Evolutionary conservation across 1,140 invertebrate genomes (phyloP).

Genomic region (Steinernema feltiae): DNA sequence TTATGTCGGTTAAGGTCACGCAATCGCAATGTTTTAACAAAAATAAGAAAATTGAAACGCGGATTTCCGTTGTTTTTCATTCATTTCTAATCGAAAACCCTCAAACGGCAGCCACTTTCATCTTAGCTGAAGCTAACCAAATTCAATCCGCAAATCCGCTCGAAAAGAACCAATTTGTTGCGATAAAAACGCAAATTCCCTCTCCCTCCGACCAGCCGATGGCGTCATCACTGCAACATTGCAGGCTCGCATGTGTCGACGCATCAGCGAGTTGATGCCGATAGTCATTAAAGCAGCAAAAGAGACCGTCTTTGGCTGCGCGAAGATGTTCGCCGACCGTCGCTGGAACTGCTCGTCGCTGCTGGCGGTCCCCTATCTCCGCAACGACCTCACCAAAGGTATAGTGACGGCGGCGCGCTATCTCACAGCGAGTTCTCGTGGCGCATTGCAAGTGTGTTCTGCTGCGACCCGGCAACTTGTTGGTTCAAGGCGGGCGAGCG

Average conservation of each 20-base stretch:
- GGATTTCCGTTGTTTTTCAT: too few relatives aligned
- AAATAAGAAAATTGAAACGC: not conserved
- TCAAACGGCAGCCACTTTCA: too few relatives aligned
- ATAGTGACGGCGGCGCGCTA: not conserved
- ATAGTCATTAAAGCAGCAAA: constrained; percentile 69
- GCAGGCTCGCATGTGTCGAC: constrained; percentile 70
- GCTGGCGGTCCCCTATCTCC: constrained; percentile 70
- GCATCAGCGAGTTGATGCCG: constrained; percentile 73
- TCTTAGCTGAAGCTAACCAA: too few relatives aligned
- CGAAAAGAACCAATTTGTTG: not conserved
- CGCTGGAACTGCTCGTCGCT: constrained; percentile 80
- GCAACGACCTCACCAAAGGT: constrained; percentile 71
- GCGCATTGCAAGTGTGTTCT: not conserved
- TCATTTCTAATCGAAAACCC: too few relatives aligned
- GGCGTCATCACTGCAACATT: not conserved
- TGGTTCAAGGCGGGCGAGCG: not conserved
- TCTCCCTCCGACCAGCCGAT: not conserved
- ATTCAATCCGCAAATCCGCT: too few relatives aligned
- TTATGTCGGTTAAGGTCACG: not conserved
- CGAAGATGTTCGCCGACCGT: constrained; percentile 68
- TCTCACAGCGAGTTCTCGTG: not conserved
- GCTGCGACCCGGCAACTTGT: not conserved
- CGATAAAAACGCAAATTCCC: constrained; percentile 15
- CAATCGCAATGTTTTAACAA: too few relatives aligned
- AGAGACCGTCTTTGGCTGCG: constrained; percentile 68